Evolutionary conservation across 2,113 vertebrate genomes (phyloP), one percentile per base, ranked within the genome.

Genomic region (Poeciliopsis prolifica): DNA sequence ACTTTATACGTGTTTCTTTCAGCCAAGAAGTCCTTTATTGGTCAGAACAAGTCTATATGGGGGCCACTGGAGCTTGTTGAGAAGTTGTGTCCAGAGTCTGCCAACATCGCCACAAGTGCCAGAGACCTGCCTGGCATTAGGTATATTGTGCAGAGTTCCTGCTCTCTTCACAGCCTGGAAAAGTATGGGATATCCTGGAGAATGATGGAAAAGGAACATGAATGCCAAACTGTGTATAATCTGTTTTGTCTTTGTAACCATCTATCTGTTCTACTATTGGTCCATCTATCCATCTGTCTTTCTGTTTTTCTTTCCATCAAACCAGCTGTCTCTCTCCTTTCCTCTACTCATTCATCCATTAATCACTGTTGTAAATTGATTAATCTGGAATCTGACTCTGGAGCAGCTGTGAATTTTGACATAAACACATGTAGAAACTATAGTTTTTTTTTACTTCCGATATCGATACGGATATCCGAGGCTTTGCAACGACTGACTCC

Each of bases 21-120:
- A 99, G 98, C 90, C 75, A 99, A 96, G 94, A 99, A 99, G 89
- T 95, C 96, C 77, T 99, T 99, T 78, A 99, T 99, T 75, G 96
- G 96, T 70, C 97, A 97, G 80, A 97, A 94, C 92, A 99, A 99
- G 82, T 99, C 98, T 0, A 96, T 99, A 89, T 99, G 97, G 94
- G 98, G 96, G 65, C 98, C 98, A 58, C 88, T 99, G 94, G 98
- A 99, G 75, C 89, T 98, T 82, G 96, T 99, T 79, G 97, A 99
- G 91, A 99, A 96, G 91, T 93, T 99, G 87, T 98, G 97, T 85
- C 97, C 98, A 0, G 98, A 99, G 92, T 97, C 98, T 61, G 91
- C 94, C 65, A 96, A 98, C 91, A 96, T 98, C 86, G 95, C 96
- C 83, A 97, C 95, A 73, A 99, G 98, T 93, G 97, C 97, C 79